These are phyloP conservation scores for Dufourea novaeangliae DNA, from an alignment of 1,140 invertebrate genomes.

Conservation along the genomic window DNA sequence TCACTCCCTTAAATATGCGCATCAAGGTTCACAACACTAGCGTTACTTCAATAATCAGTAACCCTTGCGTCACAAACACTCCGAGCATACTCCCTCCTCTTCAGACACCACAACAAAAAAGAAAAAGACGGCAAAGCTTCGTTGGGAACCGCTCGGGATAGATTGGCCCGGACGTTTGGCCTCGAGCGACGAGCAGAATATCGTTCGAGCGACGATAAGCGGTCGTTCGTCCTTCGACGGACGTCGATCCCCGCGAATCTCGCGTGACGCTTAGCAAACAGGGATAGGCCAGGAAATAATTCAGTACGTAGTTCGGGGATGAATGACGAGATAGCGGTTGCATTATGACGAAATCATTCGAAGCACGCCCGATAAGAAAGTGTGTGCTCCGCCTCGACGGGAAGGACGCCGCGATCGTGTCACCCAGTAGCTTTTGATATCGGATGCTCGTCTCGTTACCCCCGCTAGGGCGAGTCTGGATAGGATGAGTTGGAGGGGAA, in stretches of 20 bases:
- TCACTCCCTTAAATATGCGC: no score
- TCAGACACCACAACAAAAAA: no score
- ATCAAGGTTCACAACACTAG: no score
- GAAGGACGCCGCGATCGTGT: background rate
- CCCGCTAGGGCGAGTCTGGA: background rate
- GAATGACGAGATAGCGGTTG: background rate
- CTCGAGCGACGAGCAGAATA: no score
- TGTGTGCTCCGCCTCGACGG: background rate
- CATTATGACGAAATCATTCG: conserved; percentile 42
- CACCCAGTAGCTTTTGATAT: conserved; percentile 3
- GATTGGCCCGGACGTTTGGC: no score
- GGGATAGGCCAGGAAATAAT: conserved; percentile 26
- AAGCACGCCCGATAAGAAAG: background rate
- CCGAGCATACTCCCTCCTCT: no score
- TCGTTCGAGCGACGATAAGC: no score
- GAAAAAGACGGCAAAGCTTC: no score
- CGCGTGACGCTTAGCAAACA: conserved; percentile 1
- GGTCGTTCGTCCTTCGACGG: background rate
- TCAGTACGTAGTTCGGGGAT: background rate
- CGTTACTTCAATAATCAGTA: no score
- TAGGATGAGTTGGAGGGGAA: background rate
- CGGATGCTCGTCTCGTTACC: background rate
- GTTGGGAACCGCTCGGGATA: no score
- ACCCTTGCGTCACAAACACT: no score
- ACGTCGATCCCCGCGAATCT: background rate